Conservation (phyloP, 2,797 vertebrate species). For the Acestrorhynchus altus region DNA sequence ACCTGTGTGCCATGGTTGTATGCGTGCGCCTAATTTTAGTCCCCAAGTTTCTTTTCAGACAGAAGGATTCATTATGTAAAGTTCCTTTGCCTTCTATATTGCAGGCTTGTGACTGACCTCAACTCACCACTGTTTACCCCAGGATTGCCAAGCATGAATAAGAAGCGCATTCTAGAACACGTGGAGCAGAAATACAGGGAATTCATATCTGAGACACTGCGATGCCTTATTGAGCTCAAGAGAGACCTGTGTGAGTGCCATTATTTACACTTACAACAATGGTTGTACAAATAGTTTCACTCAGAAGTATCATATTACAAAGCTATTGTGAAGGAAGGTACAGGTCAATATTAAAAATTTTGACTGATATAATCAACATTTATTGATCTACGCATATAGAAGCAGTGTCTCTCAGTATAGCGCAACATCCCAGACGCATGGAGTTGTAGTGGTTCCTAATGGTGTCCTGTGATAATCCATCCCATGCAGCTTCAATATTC, state of each 20-base stretch:
- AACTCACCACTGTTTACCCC: slow-evolving; percentile 69
- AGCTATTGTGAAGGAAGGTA: too few species aligned
- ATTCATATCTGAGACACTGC: slow-evolving; percentile 74
- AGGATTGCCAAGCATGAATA: slow-evolving; percentile 67
- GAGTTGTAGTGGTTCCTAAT: too few species aligned
- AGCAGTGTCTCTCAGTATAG: too few species aligned
- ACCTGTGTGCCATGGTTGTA: not conserved
- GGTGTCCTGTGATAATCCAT: too few species aligned
- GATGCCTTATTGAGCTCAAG: slow-evolving; percentile 76
- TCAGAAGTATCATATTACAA: not conserved
- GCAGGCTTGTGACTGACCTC: slow-evolving; percentile 71
- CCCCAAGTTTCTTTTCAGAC: not conserved
- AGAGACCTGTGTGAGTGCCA: slow-evolving; percentile 74
- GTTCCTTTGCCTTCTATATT: slow-evolving; percentile 28
- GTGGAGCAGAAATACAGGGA: slow-evolving; percentile 75
- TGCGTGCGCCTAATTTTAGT: not conserved
- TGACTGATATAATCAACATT: too few species aligned
- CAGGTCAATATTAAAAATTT: too few species aligned
- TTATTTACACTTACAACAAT: not conserved
- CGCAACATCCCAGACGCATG: too few species aligned
- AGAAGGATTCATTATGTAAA: not conserved
- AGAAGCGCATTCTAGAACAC: slow-evolving; percentile 73
- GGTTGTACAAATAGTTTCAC: not conserved
- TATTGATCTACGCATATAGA: too few species aligned
- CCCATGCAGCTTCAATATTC: too few species aligned